phyloP scores from a whole-genome alignment of 2,113 vertebrate genomes.

The Pangasianodon hypophthalmus region DNA sequence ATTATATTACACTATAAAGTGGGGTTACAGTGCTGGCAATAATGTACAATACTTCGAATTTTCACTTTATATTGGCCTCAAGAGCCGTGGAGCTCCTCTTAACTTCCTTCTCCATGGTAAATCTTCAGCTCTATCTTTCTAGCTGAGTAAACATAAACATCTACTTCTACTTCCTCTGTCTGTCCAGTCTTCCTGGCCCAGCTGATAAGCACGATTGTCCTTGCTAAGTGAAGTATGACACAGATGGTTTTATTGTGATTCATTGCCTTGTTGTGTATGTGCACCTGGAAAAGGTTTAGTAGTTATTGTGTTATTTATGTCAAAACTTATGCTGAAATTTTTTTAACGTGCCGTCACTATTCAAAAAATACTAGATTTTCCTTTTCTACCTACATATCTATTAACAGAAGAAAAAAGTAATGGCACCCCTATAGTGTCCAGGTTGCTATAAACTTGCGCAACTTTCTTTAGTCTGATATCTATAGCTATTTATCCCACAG shows the following conservation, averaged over 20 bases:
- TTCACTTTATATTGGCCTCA: background rate
- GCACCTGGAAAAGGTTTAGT: background rate
- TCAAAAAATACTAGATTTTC: background rate
- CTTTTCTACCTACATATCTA: background rate
- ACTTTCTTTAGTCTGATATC: background rate
- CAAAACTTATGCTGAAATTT: background rate
- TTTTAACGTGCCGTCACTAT: background rate
- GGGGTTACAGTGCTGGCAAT: background rate
- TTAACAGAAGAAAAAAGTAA: background rate
- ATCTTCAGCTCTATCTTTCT: conserved; percentile 48
- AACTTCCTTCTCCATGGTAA: conserved; percentile 47
- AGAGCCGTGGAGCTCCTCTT: background rate
- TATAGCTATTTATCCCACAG: too few relatives aligned
- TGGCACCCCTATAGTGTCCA: background rate
- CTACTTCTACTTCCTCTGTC: conserved; percentile 52
- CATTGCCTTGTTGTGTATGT: background rate
- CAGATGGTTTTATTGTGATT: conserved; percentile 39
- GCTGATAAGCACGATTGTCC: conserved; percentile 51
- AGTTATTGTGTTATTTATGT: background rate
- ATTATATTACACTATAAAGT: background rate
- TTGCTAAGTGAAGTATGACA: conserved; percentile 53
- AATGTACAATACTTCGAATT: background rate
- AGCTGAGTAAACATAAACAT: conserved; percentile 57
- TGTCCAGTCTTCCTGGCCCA: conserved; percentile 41
- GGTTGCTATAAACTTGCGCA: background rate